Conservation (phyloP, 2,888 invertebrate genomes). For the Caenorhabditis uteleia region DNA sequence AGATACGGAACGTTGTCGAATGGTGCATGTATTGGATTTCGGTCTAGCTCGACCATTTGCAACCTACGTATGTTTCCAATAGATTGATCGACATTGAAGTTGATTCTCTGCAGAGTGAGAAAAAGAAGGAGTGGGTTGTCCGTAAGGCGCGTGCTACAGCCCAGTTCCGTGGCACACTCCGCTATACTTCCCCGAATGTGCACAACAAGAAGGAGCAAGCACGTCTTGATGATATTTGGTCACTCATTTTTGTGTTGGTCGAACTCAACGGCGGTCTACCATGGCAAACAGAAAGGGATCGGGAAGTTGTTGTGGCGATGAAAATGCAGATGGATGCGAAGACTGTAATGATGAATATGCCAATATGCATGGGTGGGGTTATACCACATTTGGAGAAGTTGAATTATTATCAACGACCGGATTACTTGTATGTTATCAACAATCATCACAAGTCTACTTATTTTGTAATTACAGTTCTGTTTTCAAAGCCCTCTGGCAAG, state of each 20-base stretch:
- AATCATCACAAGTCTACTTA: neutral
- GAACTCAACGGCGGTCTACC: conserved; percentile 75
- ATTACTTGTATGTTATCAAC: conserved; percentile 42
- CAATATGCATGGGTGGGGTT: conserved; percentile 15
- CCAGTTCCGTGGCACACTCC: conserved; percentile 63
- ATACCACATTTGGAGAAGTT: conserved; percentile 45
- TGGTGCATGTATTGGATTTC: conserved; percentile 51
- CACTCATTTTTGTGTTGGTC: conserved; percentile 49
- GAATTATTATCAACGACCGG: conserved; percentile 52
- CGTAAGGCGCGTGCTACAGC: conserved; percentile 54
- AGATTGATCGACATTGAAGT: too few relatives aligned
- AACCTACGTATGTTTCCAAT: conserved; percentile 16
- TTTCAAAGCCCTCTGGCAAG: conserved; percentile 25
- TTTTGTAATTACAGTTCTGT: conserved; percentile 15
- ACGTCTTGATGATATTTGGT: conserved; percentile 37
- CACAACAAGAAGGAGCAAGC: conserved; percentile 56
- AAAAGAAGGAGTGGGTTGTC: conserved; percentile 29
- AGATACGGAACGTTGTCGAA: conserved; percentile 41
- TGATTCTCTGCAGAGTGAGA: conserved; percentile 15
- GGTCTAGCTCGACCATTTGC: conserved; percentile 46
- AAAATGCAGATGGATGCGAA: conserved; percentile 47
- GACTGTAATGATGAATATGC: conserved; percentile 50
- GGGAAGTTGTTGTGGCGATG: conserved; percentile 38
- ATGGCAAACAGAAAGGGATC: conserved; percentile 56
- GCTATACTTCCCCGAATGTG: conserved; percentile 60